Percentiles rank a stretch among this genome's conserved stretches.
Conservation (phyloP, 2,888 invertebrate species). For the Lithosia quadra region DNA sequence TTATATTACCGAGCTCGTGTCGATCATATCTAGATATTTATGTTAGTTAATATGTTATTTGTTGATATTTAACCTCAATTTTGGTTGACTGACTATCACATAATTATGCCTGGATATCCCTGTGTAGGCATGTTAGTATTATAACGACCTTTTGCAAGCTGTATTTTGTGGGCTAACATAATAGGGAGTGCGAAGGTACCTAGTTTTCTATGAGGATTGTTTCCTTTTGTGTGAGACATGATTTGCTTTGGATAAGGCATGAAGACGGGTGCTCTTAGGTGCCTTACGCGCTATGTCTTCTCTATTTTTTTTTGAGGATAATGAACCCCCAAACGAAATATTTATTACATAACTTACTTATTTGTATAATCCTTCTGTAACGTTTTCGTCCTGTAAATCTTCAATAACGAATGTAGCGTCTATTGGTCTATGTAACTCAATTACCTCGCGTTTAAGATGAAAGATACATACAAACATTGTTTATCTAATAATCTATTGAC, state of each 20-base stretch:
- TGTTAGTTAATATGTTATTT: neutral
- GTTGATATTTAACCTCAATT: neutral
- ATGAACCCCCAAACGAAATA: neutral
- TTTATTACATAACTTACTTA: too few species aligned
- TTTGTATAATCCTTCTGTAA: neutral
- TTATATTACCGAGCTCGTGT: neutral
- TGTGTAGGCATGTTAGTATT: neutral
- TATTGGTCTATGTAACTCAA: slow-evolving; percentile 10
- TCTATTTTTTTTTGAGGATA: too few species aligned
- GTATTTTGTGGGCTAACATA: neutral
- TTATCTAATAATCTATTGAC: slow-evolving; percentile 15
- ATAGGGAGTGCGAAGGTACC: too few species aligned
- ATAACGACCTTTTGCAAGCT: neutral
- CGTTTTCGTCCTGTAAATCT: neutral
- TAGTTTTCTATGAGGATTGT: too few species aligned
- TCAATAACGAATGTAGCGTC: neutral
- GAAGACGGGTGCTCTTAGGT: too few species aligned
- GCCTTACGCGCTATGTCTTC: too few species aligned
- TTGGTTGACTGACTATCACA: neutral
- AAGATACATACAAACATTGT: slow-evolving; percentile 20
- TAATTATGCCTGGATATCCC: neutral
- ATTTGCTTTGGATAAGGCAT: too few species aligned
- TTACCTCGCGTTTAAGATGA: slow-evolving; percentile 7
- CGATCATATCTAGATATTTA: neutral
- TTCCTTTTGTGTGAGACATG: too few species aligned